Evolutionary conservation across 2,888 invertebrate species (phyloP), one percentile per base, ranked within the genome.

Genomic region (Himalopsyche anomala): DNA sequence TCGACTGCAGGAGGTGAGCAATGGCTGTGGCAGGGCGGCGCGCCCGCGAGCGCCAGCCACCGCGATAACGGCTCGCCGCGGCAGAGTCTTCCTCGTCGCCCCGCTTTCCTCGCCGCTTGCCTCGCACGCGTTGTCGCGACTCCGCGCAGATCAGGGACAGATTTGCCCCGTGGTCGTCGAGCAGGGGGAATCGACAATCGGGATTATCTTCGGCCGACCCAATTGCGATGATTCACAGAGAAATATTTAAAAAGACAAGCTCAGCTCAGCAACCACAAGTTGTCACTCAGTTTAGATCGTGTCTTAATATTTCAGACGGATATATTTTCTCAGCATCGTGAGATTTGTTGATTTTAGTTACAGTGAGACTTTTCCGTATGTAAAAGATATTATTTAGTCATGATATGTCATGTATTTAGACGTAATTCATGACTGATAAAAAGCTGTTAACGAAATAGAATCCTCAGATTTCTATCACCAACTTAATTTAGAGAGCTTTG

Each of bases 1-100:
- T 92, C 90, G 93, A 92, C 90, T 93, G 92, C 91, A 93, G 92
- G 90, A 93, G 93, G 90, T 93, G 92, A 91, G 93, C 92, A 91
- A 93, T 91, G 90, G 91, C 93, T 84, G 88, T 86, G 84, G 83
- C 84, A 91, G 91, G 84, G 51, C 45, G 42, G 45, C 51, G 84
- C 62, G 62, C 62, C 62, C 62, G 28, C 51, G 51, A 51, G 51
- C 51, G 51, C 51, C 51, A 51, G 15, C 51, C 51, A 28, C 62
- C 62, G 62, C 62, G 62, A 62, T 62, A 62, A 62, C 62, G 62
- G 62, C 62, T 28, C 40, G 55, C 55, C 51, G 55, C 51, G 36
- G 55, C 55, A 62, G 69, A 36, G 55, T 28, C 74, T 9, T 36
- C 54, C 40, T 28, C 81, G 28, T 28, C 80, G 56, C 19, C 82